Evolutionary conservation across 1,140 invertebrate species (phyloP).

Genomic region (Ceratoteleas bidentatus): DNA sequence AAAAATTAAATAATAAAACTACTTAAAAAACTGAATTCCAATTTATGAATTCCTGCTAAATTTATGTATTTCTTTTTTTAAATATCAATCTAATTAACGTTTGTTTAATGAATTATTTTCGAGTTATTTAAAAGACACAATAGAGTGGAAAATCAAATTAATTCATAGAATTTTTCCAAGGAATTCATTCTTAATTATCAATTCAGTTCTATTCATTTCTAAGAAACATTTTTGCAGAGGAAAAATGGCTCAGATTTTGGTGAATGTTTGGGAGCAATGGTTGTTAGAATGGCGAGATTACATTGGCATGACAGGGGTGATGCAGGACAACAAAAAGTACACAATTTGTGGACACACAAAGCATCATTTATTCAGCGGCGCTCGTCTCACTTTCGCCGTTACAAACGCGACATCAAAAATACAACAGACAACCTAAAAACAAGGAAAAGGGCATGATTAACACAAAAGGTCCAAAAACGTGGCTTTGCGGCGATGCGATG

Average conservation of each 20-base stretch:
- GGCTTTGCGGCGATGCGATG: too few species aligned
- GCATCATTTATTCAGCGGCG: neutral
- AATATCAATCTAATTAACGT: too few species aligned
- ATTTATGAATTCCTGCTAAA: too few species aligned
- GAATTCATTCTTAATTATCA: too few species aligned
- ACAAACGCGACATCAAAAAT: neutral
- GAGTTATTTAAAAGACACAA: too few species aligned
- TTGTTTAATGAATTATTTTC: too few species aligned
- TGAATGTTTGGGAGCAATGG: too few species aligned
- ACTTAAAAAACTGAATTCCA: too few species aligned
- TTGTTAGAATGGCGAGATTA: neutral
- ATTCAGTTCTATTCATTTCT: neutral
- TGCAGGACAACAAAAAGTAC: neutral
- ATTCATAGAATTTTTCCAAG: too few species aligned
- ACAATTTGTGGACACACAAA: neutral
- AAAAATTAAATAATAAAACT: too few species aligned
- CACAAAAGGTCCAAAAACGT: neutral
- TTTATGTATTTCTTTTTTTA: too few species aligned
- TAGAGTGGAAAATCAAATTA: too few species aligned
- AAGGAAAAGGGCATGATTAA: neutral
- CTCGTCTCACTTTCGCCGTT: neutral
- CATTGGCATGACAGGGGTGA: neutral
- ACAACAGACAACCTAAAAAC: conserved; percentile 2
- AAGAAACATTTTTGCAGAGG: neutral
- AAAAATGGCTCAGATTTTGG: neutral